A percentile compares a stretch with the other conserved stretches of the same genome.
These are phyloP conservation scores for Thymelicus sylvestris DNA, from an alignment of 2,888 invertebrate genomes.

Conservation along the genomic window DNA sequence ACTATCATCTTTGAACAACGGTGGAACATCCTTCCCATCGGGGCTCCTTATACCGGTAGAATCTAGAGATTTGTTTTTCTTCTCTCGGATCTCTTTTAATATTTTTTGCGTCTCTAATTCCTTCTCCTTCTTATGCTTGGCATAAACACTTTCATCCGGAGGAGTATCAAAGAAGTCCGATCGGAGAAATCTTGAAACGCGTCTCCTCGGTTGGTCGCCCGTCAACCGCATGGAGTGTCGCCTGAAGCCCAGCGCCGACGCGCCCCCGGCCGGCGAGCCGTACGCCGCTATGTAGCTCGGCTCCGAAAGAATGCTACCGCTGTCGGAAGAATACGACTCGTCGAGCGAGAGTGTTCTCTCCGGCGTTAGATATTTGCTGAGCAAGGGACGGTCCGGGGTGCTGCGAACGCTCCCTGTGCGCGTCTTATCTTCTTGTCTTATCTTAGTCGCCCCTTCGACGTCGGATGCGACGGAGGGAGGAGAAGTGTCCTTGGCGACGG, in stretches of 20 bases:
- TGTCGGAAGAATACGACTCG: constrained; percentile 63
- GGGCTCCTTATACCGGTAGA: constrained; percentile 56
- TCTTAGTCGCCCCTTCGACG: constrained; percentile 40
- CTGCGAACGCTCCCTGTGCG: constrained; percentile 56
- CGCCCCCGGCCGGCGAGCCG: constrained; percentile 51
- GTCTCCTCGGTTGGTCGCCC: constrained; percentile 80
- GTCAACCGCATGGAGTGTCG: constrained; percentile 64
- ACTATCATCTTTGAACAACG: constrained; percentile 56
- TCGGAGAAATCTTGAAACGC: constrained; percentile 90
- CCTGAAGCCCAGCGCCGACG: constrained; percentile 50
- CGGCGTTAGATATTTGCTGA: constrained; percentile 83
- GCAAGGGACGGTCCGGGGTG: constrained; percentile 80
- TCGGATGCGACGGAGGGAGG: constrained; percentile 41
- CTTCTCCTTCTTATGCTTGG: constrained; percentile 86
- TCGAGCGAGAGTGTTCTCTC: constrained; percentile 68
- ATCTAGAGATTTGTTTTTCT: constrained; percentile 75
- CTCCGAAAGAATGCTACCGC: constrained; percentile 64
- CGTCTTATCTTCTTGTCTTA: too few species aligned
- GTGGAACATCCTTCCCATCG: constrained; percentile 53
- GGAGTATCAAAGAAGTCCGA: constrained; percentile 91
- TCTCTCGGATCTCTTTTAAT: constrained; percentile 87
- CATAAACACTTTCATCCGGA: constrained; percentile 87
- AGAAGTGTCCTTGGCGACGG: constrained; percentile 47
- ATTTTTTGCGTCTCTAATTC: constrained; percentile 89
- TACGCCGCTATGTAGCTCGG: constrained; percentile 74